These are phyloP conservation scores for Cryptophagus acutangulus DNA, from an alignment of 2,888 invertebrate species.

Conservation along the genomic window DNA sequence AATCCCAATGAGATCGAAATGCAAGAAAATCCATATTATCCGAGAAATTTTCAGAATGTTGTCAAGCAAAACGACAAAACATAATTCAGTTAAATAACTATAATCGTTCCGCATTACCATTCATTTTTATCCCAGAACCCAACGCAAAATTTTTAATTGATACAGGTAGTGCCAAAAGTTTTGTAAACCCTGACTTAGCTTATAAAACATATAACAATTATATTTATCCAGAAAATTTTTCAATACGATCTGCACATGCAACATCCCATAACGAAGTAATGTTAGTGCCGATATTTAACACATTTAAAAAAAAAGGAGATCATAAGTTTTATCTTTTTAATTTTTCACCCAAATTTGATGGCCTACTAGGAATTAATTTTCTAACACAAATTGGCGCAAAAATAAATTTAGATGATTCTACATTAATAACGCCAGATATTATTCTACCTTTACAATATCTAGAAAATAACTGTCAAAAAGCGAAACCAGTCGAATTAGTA, in stretches of 20 bases:
- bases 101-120: constrained; percentile 9
- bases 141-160: constrained; percentile 17
- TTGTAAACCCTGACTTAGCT: constrained; percentile 16
- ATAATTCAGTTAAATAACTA: constrained; percentile 15
- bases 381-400: constrained; percentile 13
- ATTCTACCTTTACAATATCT: constrained; percentile 7
- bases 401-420: constrained; percentile 8
- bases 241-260: constrained; percentile 13
- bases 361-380: constrained; percentile 14
- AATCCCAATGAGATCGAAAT: too few relatives aligned
- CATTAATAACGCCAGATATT: constrained; percentile 5
- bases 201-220: constrained; percentile 9
- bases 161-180: constrained; percentile 16
- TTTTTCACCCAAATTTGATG: constrained; percentile 16
- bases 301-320: constrained; percentile 9
- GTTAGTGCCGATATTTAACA: constrained; percentile 13
- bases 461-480: too few relatives aligned
- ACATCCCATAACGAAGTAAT: constrained; percentile 16
- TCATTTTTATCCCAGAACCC: constrained; percentile 16
- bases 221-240: constrained; percentile 13
- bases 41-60: too few relatives aligned
- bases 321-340: constrained; percentile 18
- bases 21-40: too few relatives aligned
- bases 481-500: too few relatives aligned
- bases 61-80: background rate